Conservation (phyloP, 2,888 invertebrate species). For the Helobdella robusta region DNA sequence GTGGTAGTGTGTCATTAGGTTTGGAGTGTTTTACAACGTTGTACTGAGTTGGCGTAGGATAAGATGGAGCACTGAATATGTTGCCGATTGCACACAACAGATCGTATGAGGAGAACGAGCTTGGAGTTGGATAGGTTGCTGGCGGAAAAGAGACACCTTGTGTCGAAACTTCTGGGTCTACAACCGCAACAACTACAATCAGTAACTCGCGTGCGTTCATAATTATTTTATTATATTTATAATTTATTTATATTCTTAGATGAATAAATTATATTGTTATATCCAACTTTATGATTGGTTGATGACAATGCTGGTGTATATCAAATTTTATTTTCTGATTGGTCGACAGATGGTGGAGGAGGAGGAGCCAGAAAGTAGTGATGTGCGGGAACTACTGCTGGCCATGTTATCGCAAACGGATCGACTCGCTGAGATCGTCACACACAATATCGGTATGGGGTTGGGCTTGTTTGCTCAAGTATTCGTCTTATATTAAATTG, state of each 20-base stretch:
- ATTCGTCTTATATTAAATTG: neutral
- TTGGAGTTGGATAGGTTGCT: neutral
- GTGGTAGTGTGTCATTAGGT: too few species aligned
- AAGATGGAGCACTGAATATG: too few species aligned
- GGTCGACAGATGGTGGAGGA: slow-evolving; percentile 7
- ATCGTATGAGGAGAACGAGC: neutral
- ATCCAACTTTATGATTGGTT: too few species aligned
- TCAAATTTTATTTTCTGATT: too few species aligned
- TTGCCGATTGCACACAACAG: neutral
- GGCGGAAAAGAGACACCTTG: neutral
- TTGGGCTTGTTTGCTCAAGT: too few species aligned
- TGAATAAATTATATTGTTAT: too few species aligned
- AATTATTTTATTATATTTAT: too few species aligned
- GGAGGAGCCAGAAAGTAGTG: neutral
- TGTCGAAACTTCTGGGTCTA: neutral
- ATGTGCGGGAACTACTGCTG: slow-evolving; percentile 12
- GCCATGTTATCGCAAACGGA: slow-evolving; percentile 6
- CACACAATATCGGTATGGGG: neutral
- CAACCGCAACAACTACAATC: neutral
- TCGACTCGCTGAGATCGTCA: slow-evolving; percentile 4
- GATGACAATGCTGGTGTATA: too few species aligned
- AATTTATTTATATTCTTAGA: too few species aligned
- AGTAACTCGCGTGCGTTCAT: too few species aligned
- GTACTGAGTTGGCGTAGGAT: too few species aligned
- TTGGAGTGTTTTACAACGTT: too few species aligned